Evolutionary conservation across 2,888 invertebrate genomes (phyloP), one percentile per base, ranked within the genome.

Genomic region (Diadromus collaris): DNA sequence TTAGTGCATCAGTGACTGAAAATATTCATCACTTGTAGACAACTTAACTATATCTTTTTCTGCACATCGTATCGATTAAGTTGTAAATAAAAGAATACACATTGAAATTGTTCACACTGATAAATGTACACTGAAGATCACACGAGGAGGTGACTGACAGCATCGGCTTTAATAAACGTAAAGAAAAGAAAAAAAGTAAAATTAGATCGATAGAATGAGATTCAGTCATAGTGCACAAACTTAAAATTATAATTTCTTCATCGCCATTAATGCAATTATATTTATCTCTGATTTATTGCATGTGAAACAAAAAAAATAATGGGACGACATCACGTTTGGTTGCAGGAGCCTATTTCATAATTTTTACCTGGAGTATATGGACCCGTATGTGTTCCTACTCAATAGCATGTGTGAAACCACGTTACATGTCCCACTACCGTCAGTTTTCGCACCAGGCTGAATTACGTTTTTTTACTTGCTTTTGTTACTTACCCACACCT

Each of bases 301-400:
- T 89, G 89, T 85, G 84, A 86, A 88, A 86, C 87, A 86, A 70
- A 86, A 85, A 73, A 74, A 89, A 88, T 90, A 90, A 90, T 90
- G 85, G 88, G 87, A 84, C 86, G 85, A 87, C 86, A 86, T 90
- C 86, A 85, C 88, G 88, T 90, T 90, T 90, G 89, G 88, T 90
- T 90, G 85, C 90, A 90, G 90, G 90, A 90, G 90, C 86, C 90
- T 90, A 88, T 90, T 90, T 90, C 90, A 90, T 90, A 90, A 90
- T 90, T 90, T 90, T 90, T 90, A 90, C 90, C 89, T 90, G 90
- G 90, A 90, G 85, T 90, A 90, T 90, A 90, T 90, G 90, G 90
- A 90, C 88, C 90, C 90, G 90, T 90, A 90, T 90, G 90, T 90
- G 89, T 90, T 90, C 90, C 90, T 90, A 89, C 89, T 90, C 89